Evolutionary conservation across 1,140 invertebrate species (phyloP).

Genomic region (Pogonomyrmex californicus): DNA sequence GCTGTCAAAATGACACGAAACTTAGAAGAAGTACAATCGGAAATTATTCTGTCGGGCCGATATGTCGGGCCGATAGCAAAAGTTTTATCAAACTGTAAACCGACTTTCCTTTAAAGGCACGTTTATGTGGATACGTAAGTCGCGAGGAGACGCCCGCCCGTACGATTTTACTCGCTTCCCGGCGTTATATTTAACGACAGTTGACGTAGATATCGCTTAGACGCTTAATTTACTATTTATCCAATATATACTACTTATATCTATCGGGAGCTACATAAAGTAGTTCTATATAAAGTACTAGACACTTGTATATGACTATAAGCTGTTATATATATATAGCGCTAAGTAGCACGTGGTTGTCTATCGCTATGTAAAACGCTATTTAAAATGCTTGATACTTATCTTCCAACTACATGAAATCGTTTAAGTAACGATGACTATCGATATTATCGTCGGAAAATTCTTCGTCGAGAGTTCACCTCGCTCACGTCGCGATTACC

Average conservation of each 20-base stretch:
- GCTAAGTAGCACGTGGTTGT: not conserved
- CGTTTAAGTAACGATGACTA: constrained; percentile 18
- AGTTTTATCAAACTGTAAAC: constrained; percentile 30
- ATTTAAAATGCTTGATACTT: not conserved
- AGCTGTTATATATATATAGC: not conserved
- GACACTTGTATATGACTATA: not conserved
- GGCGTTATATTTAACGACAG: constrained; percentile 32
- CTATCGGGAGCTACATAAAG: constrained; percentile 4
- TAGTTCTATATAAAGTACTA: not conserved
- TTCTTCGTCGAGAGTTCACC: not conserved
- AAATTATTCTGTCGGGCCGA: constrained; percentile 36
- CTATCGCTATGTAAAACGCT: not conserved
- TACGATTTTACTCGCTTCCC: not conserved
- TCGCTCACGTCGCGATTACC: not conserved
- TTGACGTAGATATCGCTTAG: constrained; percentile 24
- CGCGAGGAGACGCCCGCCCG: not conserved
- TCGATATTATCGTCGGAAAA: constrained; percentile 32
- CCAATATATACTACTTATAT: constrained; percentile 4
- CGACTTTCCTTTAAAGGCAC: not conserved
- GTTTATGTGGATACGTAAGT: not conserved
- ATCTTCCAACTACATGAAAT: not conserved
- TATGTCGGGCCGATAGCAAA: constrained; percentile 17
- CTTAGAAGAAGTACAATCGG: constrained; percentile 38
- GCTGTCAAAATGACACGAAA: constrained; percentile 44
- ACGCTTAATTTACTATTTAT: constrained; percentile 41